Evolutionary conservation across 2,113 vertebrate genomes (phyloP).

Genomic region (Centropus bengalensis): DNA sequence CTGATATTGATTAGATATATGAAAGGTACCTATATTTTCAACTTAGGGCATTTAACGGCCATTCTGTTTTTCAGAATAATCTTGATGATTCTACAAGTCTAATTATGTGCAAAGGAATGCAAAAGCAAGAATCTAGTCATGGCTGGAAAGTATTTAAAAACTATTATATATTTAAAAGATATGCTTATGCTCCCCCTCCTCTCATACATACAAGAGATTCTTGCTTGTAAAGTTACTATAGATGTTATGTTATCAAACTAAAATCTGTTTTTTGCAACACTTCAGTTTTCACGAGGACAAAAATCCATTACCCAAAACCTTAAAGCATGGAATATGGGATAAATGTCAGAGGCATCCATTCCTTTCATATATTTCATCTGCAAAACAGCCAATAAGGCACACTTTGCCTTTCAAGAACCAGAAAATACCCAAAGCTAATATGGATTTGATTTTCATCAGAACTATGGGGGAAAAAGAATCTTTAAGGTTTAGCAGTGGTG

Average conservation of each 20-base stretch:
- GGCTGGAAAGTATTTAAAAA: conserved; percentile 25
- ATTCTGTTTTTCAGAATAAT: conserved; percentile 23
- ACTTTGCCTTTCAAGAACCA: not conserved
- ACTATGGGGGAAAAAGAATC: not conserved
- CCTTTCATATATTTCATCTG: not conserved
- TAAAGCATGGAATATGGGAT: not conserved
- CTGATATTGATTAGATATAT: not conserved
- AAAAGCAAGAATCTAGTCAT: not conserved
- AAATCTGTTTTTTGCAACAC: not conserved
- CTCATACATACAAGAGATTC: not conserved
- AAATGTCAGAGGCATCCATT: not conserved
- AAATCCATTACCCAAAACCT: not conserved
- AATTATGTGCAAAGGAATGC: not conserved
- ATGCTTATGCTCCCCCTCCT: not conserved
- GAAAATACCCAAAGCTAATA: not conserved
- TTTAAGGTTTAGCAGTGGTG: not conserved
- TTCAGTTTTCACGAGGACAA: not conserved
- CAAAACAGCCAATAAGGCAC: not conserved
- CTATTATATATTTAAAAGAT: not conserved
- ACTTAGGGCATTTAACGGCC: not conserved
- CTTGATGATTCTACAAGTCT: conserved; percentile 3
- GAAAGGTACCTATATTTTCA: not conserved
- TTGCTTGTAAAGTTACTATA: not conserved
- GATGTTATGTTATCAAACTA: not conserved
- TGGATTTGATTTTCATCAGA: not conserved